A percentile compares a stretch with the other conserved stretches of the same genome.
phyloP scores from a whole-genome alignment of 2,113 vertebrate genomes.

The Carettochelys insculpta region DNA sequence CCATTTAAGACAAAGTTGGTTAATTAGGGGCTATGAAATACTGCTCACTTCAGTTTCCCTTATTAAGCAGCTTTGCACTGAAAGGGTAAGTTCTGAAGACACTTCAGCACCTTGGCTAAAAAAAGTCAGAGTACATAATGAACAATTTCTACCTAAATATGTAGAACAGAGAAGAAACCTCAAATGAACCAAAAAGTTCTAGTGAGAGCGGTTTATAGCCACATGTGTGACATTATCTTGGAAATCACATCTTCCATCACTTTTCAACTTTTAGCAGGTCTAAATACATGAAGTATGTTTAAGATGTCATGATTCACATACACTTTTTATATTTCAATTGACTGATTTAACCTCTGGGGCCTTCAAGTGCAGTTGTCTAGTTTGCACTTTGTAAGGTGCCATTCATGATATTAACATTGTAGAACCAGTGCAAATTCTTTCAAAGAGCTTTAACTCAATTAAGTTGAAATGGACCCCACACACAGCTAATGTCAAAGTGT shows the following conservation, averaged over 20 bases:
- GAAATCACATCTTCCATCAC: not conserved
- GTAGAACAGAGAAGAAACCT: not conserved
- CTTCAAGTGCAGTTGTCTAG: rapidly evolving
- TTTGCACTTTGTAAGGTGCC: rapidly evolving
- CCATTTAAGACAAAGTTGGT: not conserved
- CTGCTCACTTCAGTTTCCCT: no score
- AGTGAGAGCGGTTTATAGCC: not conserved
- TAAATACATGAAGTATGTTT: not conserved
- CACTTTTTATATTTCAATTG: rapidly evolving
- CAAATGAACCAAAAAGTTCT: not conserved
- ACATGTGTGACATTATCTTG: not conserved
- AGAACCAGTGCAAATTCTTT: not conserved
- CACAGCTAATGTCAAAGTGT: not conserved
- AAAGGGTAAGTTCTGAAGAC: no score
- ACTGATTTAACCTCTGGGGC: rapidly evolving
- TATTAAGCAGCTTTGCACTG: no score
- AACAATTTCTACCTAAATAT: rapidly evolving
- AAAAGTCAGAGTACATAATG: not conserved
- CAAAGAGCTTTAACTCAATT: not conserved
- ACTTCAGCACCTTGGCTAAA: not conserved
- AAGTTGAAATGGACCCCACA: not conserved
- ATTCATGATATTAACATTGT: not conserved
- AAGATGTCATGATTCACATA: rapidly evolving
- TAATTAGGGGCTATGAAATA: not conserved
- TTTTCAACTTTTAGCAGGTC: not conserved